Evolutionary conservation across 2,888 invertebrate genomes (phyloP).

Genomic region (Lasioglossum lativentre): DNA sequence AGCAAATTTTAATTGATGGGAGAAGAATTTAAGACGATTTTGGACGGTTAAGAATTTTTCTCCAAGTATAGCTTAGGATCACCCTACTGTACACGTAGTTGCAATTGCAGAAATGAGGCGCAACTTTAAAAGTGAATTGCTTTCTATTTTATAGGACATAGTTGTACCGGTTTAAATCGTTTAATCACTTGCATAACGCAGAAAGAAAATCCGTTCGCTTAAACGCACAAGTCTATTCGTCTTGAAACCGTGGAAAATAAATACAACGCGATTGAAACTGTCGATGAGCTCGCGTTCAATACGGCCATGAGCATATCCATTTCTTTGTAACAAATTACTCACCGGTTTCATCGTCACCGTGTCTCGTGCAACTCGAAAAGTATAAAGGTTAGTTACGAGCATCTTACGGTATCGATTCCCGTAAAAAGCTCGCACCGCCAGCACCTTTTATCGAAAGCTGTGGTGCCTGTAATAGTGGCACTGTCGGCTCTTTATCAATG

Average conservation of each 20-base stretch:
- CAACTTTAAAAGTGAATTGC: background rate
- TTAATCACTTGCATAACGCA: background rate
- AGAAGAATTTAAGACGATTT: too few relatives aligned
- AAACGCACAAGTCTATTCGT: background rate
- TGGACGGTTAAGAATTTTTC: too few relatives aligned
- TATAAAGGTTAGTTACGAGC: conserved; percentile 58
- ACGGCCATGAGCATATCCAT: background rate
- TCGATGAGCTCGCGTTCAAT: background rate
- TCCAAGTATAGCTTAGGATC: too few relatives aligned
- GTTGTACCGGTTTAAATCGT: background rate
- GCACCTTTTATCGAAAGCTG: conserved; percentile 58
- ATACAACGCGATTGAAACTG: background rate
- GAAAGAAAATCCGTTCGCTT: background rate
- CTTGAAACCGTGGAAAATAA: background rate
- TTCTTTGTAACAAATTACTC: conserved; percentile 12
- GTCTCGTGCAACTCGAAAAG: conserved; percentile 39
- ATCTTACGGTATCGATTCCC: conserved; percentile 45
- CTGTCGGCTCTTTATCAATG: conserved; percentile 46
- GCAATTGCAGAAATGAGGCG: background rate
- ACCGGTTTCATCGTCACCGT: background rate
- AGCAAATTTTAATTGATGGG: too few relatives aligned
- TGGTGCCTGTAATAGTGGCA: conserved; percentile 27
- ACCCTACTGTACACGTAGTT: background rate
- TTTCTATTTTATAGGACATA: background rate
- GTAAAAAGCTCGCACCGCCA: conserved; percentile 32